Percentiles rank a stretch among this genome's conserved stretches.
phyloP scores from a whole-genome alignment of 2,888 invertebrate genomes.

The Isotomurus palustris region DNA sequence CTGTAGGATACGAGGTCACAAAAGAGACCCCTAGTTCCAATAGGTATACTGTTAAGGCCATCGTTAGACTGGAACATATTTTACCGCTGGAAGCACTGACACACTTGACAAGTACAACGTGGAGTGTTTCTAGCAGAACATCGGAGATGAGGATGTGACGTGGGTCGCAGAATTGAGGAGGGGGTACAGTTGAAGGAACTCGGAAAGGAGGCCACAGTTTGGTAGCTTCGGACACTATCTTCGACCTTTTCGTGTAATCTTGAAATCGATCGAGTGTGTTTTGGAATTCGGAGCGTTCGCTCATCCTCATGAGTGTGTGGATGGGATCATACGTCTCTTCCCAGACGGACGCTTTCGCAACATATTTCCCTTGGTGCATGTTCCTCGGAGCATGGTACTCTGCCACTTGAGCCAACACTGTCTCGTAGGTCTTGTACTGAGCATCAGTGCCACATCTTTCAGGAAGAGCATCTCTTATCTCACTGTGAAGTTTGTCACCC shows the following conservation, averaged over 20 bases:
- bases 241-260: constrained; percentile 25
- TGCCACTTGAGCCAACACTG: constrained; percentile 72
- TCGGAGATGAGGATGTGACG: constrained; percentile 21
- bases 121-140: constrained; percentile 19
- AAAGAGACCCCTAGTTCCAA: constrained; percentile 22
- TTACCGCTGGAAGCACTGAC: constrained; percentile 20
- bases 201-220: constrained; percentile 36
- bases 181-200: constrained; percentile 6
- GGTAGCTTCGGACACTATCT: neutral
- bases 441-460: constrained; percentile 74
- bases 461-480: constrained; percentile 89
- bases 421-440: constrained; percentile 77
- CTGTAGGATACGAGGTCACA: neutral
- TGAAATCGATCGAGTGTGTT: constrained; percentile 79
- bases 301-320: constrained; percentile 81
- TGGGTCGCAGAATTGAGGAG: constrained; percentile 17
- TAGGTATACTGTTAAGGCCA: constrained; percentile 27
- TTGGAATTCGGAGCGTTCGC: constrained; percentile 87
- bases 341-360: constrained; percentile 79
- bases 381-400: constrained; percentile 80
- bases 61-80: constrained; percentile 20
- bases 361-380: constrained; percentile 77
- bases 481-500: constrained; percentile 91
- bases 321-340: constrained; percentile 87
- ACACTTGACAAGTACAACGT: no score